These are phyloP conservation scores for Meleagris gallopavo DNA, from an alignment of 2,113 vertebrate genomes.

Conservation along the genomic window DNA sequence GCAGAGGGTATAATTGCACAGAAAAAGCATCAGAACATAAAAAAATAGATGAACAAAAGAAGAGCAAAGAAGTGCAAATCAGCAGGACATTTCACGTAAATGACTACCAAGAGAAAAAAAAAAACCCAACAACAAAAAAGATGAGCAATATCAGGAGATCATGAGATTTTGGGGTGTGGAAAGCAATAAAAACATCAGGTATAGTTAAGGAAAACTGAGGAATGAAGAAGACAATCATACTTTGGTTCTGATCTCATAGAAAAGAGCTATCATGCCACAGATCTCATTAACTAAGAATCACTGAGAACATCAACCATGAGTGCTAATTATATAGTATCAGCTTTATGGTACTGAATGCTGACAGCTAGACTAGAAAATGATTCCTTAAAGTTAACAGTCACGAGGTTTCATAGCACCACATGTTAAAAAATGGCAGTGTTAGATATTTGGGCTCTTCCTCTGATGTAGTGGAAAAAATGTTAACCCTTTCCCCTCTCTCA, in stretches of 20 bases:
- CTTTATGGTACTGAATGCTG: background rate
- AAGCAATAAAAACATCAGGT: background rate
- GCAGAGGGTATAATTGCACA: background rate
- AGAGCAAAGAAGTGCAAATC: background rate
- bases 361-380: background rate
- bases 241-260: background rate
- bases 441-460: background rate
- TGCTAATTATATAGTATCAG: background rate
- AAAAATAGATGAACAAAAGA: background rate
- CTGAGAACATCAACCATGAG: background rate
- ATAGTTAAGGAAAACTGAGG: background rate
- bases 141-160: background rate
- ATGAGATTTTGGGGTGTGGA: background rate
- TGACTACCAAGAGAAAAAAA: background rate
- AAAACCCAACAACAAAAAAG: background rate
- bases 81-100: background rate
- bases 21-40: background rate
- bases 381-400: background rate
- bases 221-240: background rate
- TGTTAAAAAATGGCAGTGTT: background rate
- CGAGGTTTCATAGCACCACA: background rate
- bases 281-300: background rate
- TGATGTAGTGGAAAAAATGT: background rate
- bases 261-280: background rate
- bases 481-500: background rate